A percentile compares a stretch with the other conserved stretches of the same genome.
These are phyloP conservation scores for Corapipo altera DNA, from an alignment of 2,113 vertebrate species.

Conservation along the genomic window DNA sequence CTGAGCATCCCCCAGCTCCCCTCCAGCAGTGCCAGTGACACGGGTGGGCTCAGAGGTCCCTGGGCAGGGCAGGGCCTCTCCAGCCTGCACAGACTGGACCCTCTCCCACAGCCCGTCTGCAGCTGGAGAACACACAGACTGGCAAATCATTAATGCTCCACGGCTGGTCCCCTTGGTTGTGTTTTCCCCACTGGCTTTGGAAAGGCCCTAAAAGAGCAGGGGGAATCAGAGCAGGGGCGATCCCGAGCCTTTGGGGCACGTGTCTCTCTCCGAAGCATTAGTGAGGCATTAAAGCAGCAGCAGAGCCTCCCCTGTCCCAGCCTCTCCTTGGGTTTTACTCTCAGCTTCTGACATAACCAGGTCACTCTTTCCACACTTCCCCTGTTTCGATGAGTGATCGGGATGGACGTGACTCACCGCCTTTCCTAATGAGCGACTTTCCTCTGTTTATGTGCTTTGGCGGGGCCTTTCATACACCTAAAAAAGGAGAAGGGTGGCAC, in stretches of 20 bases:
- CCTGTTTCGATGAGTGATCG: not conserved
- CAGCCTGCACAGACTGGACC: accelerated
- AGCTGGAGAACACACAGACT: not conserved
- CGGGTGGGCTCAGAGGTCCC: not conserved
- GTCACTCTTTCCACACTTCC: constrained; percentile 57
- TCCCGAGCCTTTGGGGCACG: not conserved
- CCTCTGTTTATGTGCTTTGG: not conserved
- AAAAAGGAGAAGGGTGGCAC: constrained; percentile 19
- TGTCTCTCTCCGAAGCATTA: not conserved
- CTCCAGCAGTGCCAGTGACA: not conserved
- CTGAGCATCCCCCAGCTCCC: not conserved
- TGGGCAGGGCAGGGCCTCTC: not conserved
- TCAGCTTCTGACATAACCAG: constrained; percentile 51
- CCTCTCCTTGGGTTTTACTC: not conserved
- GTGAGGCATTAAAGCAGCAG: not conserved
- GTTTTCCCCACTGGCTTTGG: not conserved
- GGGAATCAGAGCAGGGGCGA: not conserved
- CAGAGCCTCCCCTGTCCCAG: constrained; percentile 15
- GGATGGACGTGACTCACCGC: constrained; percentile 33
- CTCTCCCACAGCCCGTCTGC: not conserved
- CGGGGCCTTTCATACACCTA: not conserved
- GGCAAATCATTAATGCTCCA: not conserved
- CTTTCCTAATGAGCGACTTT: not conserved
- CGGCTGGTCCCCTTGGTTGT: not conserved
- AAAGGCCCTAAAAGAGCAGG: not conserved